Percentiles rank a stretch among this genome's conserved stretches.
These are phyloP conservation scores for Alcedo quadribrachys DNA, from an alignment of 2,797 vertebrate genomes.

Conservation along the genomic window DNA sequence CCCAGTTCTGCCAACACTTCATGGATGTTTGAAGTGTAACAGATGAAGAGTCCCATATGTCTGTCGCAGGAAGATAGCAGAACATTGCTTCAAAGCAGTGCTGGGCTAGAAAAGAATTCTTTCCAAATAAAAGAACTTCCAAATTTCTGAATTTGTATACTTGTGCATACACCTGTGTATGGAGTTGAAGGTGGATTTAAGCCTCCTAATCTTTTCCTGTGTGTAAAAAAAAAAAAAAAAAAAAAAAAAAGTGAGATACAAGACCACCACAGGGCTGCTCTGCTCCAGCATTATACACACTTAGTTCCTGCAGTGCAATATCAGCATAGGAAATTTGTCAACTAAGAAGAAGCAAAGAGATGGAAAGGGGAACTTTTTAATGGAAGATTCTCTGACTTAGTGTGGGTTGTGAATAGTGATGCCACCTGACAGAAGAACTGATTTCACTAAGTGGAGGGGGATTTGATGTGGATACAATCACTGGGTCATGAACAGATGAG, in stretches of 20 bases:
- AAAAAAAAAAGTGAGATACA: fast-evolving
- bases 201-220: background rate
- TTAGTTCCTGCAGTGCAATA: background rate
- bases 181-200: background rate
- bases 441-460: background rate
- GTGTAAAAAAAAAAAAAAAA: no score
- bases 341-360: background rate
- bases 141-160: background rate
- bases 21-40: background rate
- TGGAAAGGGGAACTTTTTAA: background rate
- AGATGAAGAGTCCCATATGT: background rate
- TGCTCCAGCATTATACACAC: background rate
- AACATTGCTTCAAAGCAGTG: background rate
- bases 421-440: background rate
- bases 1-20: background rate
- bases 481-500: background rate
- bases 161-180: background rate
- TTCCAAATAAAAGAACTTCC: background rate
- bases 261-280: background rate
- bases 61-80: background rate
- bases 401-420: background rate
- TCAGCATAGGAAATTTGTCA: background rate
- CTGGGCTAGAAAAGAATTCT: background rate
- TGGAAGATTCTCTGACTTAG: background rate
- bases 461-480: background rate